Base-by-base conservation (phyloP, 2,113 vertebrate species). In the Semnopithecus entellus region DNA sequence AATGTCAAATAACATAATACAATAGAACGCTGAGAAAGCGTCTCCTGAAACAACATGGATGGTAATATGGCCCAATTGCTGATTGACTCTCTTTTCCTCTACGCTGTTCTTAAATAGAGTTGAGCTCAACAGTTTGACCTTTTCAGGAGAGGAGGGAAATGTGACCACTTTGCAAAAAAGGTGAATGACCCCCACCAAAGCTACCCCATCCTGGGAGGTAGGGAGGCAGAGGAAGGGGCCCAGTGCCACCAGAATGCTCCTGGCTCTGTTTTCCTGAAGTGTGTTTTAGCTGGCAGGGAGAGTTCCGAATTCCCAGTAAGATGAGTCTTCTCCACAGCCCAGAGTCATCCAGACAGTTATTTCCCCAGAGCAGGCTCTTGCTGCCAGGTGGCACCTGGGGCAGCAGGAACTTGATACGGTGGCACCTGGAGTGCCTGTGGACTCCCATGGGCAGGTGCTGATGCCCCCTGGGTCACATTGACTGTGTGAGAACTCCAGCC, bases 391-490 rank as follows among this genome's bases (percentile, higher is more conserved):
- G 97, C 48, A 20, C 38, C 22, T 0, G 12, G 2, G 48, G 22
- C 23, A 14, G 76, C 50, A 0, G 6, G 27, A 38, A 20, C 61
- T 4, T 8, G 27, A 12, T 0, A 22, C 48, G 25, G 27, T 0
- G 43, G 38, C 4, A 0, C 55, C 1, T 0, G 50, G 6, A 11
- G 7, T 10, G 40, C 6, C 72, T 3, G 3, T 3, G 72, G 20
- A 9, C 10, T 3, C 32, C 30, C 18, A 1, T 1, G 61, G 64
- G 85, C 64, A 4, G 83, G 23, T 6, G 0, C 27, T 0, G 16
- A 40, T 10, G 43, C 20, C 14, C 25, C 7, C 1, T 1, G 2
- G 30, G 8, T 32, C 6, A 0, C 40, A 4, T 22, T 10, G 32
- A 12, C 38, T 7, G 22, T 6, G 48, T 3, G 5, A 1, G 12